Percentiles rank a stretch among this genome's conserved stretches.
Conservation (phyloP, 1,140 invertebrate species). For the Aphis gossypii region DNA sequence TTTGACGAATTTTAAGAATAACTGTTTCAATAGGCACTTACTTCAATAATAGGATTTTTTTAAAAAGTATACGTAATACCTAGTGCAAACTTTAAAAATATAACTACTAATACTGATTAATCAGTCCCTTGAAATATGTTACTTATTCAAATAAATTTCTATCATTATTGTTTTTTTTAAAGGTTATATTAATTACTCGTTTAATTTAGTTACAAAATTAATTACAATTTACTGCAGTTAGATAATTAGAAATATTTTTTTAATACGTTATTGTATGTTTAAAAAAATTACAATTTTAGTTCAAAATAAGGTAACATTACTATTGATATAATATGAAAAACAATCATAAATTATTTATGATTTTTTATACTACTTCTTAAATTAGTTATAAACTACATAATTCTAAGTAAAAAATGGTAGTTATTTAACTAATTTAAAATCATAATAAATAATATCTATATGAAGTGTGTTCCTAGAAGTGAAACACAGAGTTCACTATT, state of each 20-base stretch:
- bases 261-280: too few relatives aligned
- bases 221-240: too few relatives aligned
- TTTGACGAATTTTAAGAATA: background rate
- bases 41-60: background rate
- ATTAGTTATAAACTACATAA: background rate
- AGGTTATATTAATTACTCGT: too few relatives aligned
- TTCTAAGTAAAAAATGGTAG: background rate
- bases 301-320: background rate
- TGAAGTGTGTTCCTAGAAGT: too few relatives aligned
- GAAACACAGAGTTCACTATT: background rate
- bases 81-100: background rate
- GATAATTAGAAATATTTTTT: too few relatives aligned
- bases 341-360: background rate
- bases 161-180: too few relatives aligned
- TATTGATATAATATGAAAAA: too few relatives aligned
- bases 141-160: too few relatives aligned
- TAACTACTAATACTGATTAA: background rate
- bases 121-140: background rate
- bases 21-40: background rate
- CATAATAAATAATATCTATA: background rate
- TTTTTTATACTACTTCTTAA: background rate
- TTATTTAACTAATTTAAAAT: background rate
- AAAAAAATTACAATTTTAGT: background rate
- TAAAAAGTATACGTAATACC: background rate
- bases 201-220: too few relatives aligned